Evolutionary conservation across 2,113 vertebrate species (phyloP), one percentile per base, ranked within the genome.

Genomic region (Vulpes vulpes): DNA sequence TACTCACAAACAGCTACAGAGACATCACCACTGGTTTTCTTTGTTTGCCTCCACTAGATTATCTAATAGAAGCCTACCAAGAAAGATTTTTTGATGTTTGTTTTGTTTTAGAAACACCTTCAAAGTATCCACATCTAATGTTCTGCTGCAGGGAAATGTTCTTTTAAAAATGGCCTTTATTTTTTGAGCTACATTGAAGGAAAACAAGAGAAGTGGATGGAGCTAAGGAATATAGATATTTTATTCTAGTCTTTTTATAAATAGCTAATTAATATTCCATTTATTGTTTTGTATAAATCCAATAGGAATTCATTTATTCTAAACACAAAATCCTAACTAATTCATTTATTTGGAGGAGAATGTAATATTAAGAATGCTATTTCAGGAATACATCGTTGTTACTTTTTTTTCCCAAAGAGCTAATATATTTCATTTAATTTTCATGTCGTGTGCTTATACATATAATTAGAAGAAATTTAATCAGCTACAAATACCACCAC

Each of bases 361-460:
- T 74, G 23, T 23, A 53, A 17, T 82, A 79, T 95, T 97, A 55
- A 95, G n/a, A 80, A 84, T 82, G 38, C 19, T 95, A 60, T 96
- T 95, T 94, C 67, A 76, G 79, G n/a, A 11, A 87, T 64, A 62
- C 62, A 87, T 43, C 88, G 55, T 73, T 65, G 49, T 43, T 43
- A 43, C 43, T 69, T 69, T 76, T 74, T 27, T 98, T 95, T 96
- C 51, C 69, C 80, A 97, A 92, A 84, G 89, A 96, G 87, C 51
- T 95, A 96, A 59, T 92, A 67, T 14, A 55, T 95, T 96, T 96
- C 55, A 95, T 91, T 97, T 94, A 95, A 97, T 94, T 97, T 96
- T 96, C 59, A 91, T 97, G 80, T 94, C 90, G 69, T 96, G 38
- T 96, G 59, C 38, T n/a, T 91, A 60, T 60, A 73, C 51, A 69